These are phyloP conservation scores for Saccostrea glomerata DNA, from an alignment of 1,140 invertebrate genomes.

Conservation along the genomic window DNA sequence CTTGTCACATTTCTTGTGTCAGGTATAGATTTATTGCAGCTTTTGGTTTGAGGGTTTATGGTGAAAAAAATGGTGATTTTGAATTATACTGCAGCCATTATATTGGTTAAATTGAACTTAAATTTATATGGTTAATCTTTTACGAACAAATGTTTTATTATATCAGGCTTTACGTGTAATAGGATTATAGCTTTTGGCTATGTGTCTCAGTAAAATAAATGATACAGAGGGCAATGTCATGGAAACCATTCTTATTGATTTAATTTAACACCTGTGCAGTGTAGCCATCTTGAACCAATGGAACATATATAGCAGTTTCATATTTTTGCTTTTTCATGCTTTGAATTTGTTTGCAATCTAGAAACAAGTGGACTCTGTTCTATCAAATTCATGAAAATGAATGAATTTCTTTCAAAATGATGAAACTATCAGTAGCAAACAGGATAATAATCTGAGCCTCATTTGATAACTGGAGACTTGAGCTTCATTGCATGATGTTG, in stretches of 20 bases:
- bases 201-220: background rate
- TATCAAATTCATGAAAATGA: background rate
- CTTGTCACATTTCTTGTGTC: too few relatives aligned
- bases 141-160: background rate
- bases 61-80: background rate
- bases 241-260: conserved; percentile 24
- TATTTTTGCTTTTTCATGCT: background rate
- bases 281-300: background rate
- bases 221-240: background rate
- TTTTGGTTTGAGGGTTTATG: background rate
- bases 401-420: background rate
- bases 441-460: background rate
- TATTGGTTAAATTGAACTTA: background rate
- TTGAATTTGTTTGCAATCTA: background rate
- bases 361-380: background rate
- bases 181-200: too few relatives aligned
- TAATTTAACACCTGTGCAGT: background rate
- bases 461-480: background rate
- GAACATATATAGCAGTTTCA: background rate
- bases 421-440: background rate
- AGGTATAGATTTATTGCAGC: too few relatives aligned
- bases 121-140: background rate
- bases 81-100: background rate
- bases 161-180: too few relatives aligned
- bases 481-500: background rate